These are phyloP conservation scores for Chaetodon trifasciatus DNA, from an alignment of 2,797 vertebrate species.

Conservation along the genomic window DNA sequence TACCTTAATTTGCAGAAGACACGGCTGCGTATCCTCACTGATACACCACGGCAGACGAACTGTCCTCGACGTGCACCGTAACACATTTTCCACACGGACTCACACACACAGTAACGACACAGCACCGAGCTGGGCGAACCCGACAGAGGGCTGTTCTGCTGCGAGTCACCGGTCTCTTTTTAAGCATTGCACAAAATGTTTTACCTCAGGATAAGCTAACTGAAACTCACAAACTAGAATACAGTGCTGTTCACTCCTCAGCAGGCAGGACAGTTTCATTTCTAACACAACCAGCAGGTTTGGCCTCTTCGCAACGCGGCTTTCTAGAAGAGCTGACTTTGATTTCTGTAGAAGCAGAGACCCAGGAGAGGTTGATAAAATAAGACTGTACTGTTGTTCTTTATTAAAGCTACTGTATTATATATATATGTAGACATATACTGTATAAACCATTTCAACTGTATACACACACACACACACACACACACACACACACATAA, in stretches of 20 bases:
- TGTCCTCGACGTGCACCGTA: constrained; percentile 28
- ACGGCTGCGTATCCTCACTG: constrained; percentile 46
- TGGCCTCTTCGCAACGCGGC: constrained; percentile 47
- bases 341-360: constrained; percentile 58
- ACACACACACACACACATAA: background rate
- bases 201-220: constrained; percentile 81
- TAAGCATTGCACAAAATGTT: constrained; percentile 77
- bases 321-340: constrained; percentile 46
- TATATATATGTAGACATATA: constrained; percentile 72
- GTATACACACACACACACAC: constrained; percentile 47
- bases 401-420: constrained; percentile 68
- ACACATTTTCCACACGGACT: constrained; percentile 20
- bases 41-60: constrained; percentile 42
- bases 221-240: constrained; percentile 62
- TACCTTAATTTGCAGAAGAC: constrained; percentile 65
- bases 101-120: constrained; percentile 27
- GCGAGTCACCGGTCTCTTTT: constrained; percentile 49
- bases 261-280: constrained; percentile 60
- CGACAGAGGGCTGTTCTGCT: constrained; percentile 48
- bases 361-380: constrained; percentile 49
- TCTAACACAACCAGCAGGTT: constrained; percentile 71
- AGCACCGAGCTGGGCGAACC: constrained; percentile 42
- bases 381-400: constrained; percentile 63
- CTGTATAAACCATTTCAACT: constrained; percentile 69
- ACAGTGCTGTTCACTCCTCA: constrained; percentile 60